Conservation (phyloP, 2,888 invertebrate genomes). For the Microplitis manilae region DNA sequence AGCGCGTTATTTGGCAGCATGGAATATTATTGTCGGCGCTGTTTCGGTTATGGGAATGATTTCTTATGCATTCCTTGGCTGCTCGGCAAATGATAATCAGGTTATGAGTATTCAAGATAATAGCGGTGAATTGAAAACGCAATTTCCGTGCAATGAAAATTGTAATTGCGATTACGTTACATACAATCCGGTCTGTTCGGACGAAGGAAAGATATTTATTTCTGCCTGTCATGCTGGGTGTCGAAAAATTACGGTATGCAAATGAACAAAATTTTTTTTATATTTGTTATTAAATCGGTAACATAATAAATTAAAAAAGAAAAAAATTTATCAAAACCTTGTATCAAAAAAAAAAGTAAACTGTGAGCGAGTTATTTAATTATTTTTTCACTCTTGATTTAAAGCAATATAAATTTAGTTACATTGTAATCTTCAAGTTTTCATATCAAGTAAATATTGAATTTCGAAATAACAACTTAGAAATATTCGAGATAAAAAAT, state of each 20-base stretch:
- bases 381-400: neutral
- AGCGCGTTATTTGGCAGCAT: conserved; percentile 79
- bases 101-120: conserved; percentile 66
- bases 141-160: conserved; percentile 75
- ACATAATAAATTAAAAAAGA: too few relatives aligned
- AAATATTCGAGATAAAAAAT: neutral
- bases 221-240: conserved; percentile 89
- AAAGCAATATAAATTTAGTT: neutral
- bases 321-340: too few relatives aligned
- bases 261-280: conserved; percentile 16
- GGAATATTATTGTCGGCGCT: conserved; percentile 80
- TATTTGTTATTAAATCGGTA: neutral
- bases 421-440: neutral
- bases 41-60: conserved; percentile 78
- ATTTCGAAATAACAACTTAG: neutral
- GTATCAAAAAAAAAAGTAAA: neutral
- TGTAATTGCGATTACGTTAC: conserved; percentile 82
- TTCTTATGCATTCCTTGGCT: conserved; percentile 79
- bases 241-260: conserved; percentile 66
- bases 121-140: conserved; percentile 70
- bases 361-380: neutral
- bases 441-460: neutral
- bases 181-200: conserved; percentile 82
- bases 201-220: conserved; percentile 79
- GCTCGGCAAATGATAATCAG: conserved; percentile 76